Base-by-base conservation (phyloP, 2,797 vertebrate genomes). In the Microctenopoma stevenorrisi region DNA sequence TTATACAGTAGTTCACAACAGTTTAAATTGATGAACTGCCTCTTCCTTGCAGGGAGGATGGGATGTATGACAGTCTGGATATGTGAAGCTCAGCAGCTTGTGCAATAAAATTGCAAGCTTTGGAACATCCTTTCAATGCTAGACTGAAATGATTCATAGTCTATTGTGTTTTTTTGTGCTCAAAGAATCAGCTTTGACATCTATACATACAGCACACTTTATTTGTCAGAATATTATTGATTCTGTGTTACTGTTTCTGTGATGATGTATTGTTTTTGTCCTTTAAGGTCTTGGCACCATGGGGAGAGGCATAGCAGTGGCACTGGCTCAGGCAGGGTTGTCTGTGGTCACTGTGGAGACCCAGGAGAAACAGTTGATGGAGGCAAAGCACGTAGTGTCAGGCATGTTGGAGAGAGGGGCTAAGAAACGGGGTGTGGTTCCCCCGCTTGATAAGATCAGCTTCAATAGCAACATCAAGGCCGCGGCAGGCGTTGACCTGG, bases 211-310 rank as follows among this genome's bases (percentile, higher is more conserved):
- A 15, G 12, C 5, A 26, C 54, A 13, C 28, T 0, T 25, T 40
- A 8, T 62, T 71, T 62, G 8, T 42, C 3, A 56, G 43, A 61
- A 76, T 68, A 40, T 72, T 42, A 11, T 42, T 42, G 40, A 42
- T 51, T 54, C 7, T 54, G 33, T 51, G 9, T 6, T 15, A 10
- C 26, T 46, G 25, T 74, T 35, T 72, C 12, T 47, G 11, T 48
- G 4, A 9, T 61, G 22, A 58, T 37, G 0, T 76, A 30, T 22
- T 62, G 5, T 56, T 71, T 69, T 64, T 79, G 64, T 87, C 64
- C 62, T 70, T 78, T 8, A 71, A 99, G 97, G 97, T 68, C 92
- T 98, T 68, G 97, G 97, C 76, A 98, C 96, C 28, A 99, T 98
- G 97, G 97, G 97, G 16, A 93, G 86, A 85, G 97, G 97, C 35